Conservation (phyloP, 1,140 invertebrate genomes). For the Amyelois transitella region DNA sequence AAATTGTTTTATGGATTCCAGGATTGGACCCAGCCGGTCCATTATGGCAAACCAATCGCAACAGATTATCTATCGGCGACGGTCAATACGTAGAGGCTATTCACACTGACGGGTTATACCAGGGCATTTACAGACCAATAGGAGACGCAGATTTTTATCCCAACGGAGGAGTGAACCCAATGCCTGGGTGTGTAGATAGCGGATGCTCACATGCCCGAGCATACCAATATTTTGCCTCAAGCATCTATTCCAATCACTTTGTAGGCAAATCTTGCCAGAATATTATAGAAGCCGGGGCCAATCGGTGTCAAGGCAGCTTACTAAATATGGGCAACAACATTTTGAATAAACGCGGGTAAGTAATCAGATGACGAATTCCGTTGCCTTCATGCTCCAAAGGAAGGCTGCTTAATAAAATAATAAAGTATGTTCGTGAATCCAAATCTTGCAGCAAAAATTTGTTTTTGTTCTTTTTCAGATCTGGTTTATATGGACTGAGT, state of each 20-base stretch:
- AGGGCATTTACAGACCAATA: slow-evolving; percentile 52
- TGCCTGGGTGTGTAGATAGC: slow-evolving; percentile 77
- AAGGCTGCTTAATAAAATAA: too few relatives aligned
- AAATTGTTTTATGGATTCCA: slow-evolving; percentile 7
- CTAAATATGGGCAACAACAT: slow-evolving; percentile 37
- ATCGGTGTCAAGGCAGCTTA: slow-evolving; percentile 29
- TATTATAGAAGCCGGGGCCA: slow-evolving; percentile 26
- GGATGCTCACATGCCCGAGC: slow-evolving; percentile 70
- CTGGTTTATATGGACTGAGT: slow-evolving; percentile 20
- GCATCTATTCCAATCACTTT: slow-evolving; percentile 63
- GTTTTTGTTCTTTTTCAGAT: slow-evolving; percentile 24
- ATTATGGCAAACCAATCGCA: slow-evolving; percentile 43
- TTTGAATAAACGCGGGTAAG: slow-evolving; percentile 24
- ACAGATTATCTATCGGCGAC: slow-evolving; percentile 56
- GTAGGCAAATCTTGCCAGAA: slow-evolving; percentile 48
- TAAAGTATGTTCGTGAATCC: too few relatives aligned
- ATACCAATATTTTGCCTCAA: slow-evolving; percentile 74
- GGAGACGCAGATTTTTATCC: slow-evolving; percentile 74
- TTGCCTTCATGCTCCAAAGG: too few relatives aligned
- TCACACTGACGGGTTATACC: slow-evolving; percentile 72
- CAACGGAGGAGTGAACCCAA: slow-evolving; percentile 74
- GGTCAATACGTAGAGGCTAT: slow-evolving; percentile 77
- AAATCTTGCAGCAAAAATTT: too few relatives aligned
- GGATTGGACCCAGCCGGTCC: slow-evolving; percentile 50
- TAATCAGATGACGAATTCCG: not conserved